These are phyloP conservation scores for Philaenus spumarius DNA, from an alignment of 1,140 invertebrate species.

Conservation along the genomic window DNA sequence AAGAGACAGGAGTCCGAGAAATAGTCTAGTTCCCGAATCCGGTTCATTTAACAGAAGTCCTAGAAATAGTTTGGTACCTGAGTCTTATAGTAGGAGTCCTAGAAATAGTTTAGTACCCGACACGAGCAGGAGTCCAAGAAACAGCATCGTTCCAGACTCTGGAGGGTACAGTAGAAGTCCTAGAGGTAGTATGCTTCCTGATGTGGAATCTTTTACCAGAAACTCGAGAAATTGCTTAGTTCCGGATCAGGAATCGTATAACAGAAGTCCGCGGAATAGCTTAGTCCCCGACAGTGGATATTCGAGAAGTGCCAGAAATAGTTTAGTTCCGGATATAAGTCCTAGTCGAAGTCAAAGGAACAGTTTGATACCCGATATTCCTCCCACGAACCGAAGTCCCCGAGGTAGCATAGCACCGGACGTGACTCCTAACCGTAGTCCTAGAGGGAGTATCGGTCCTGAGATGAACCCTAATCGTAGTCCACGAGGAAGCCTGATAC, in stretches of 20 bases:
- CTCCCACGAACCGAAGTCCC: slow-evolving; percentile 44
- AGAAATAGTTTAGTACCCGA: slow-evolving; percentile 54
- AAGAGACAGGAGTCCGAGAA: slow-evolving; percentile 48
- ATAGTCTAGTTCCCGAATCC: slow-evolving; percentile 48
- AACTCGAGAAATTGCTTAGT: slow-evolving; percentile 44
- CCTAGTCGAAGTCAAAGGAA: slow-evolving; percentile 49
- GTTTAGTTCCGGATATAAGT: slow-evolving; percentile 35
- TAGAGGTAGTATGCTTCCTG: slow-evolving; percentile 37
- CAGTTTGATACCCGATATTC: slow-evolving; percentile 49
- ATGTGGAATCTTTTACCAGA: slow-evolving; percentile 28
- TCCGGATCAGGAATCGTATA: slow-evolving; percentile 48
- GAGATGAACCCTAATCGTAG: slow-evolving; percentile 33
- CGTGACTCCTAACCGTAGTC: slow-evolving; percentile 43
- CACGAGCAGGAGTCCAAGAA: slow-evolving; percentile 38
- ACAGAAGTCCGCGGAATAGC: slow-evolving; percentile 56
- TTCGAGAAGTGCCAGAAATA: slow-evolving; percentile 52
- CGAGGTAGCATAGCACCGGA: slow-evolving; percentile 45
- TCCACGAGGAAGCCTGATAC: slow-evolving; percentile 29
- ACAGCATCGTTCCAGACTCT: slow-evolving; percentile 44
- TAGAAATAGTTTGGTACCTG: slow-evolving; percentile 45
- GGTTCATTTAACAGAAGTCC: slow-evolving; percentile 32
- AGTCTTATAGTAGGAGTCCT: slow-evolving; percentile 45
- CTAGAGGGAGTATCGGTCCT: slow-evolving; percentile 50
- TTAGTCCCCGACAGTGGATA: slow-evolving; percentile 45
- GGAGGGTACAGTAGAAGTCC: slow-evolving; percentile 39